Percentiles rank a stretch among this genome's conserved stretches.
These are phyloP conservation scores for Galagoides demidoff DNA, from an alignment of 2,797 vertebrate species.

Conservation along the genomic window DNA sequence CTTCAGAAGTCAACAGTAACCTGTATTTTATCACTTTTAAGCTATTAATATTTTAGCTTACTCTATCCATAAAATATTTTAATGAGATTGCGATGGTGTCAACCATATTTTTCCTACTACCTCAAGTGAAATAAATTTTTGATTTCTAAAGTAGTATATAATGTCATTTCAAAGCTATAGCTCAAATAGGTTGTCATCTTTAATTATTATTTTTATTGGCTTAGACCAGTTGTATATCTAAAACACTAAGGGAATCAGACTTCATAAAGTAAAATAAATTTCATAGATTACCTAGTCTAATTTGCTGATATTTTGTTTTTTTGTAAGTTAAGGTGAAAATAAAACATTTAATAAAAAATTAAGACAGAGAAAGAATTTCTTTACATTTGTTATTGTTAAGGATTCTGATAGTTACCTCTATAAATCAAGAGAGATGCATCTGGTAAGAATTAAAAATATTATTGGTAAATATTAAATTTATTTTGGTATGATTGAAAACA, in stretches of 20 bases:
- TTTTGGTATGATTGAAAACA: slow-evolving; percentile 61
- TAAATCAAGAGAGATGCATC: slow-evolving; percentile 20
- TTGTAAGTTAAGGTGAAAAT: slow-evolving; percentile 40
- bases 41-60: slow-evolving; percentile 4
- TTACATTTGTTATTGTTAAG: slow-evolving; percentile 35
- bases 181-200: not conserved
- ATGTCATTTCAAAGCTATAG: slow-evolving; percentile 22
- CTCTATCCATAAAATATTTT: slow-evolving; percentile 11
- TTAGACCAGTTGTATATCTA: slow-evolving; percentile 23
- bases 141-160: not conserved
- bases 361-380: slow-evolving; percentile 15
- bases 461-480: slow-evolving; percentile 45
- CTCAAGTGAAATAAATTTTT: slow-evolving; percentile 44
- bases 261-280: slow-evolving; percentile 42
- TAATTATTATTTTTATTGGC: slow-evolving; percentile 34
- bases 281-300: slow-evolving; percentile 11
- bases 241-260: slow-evolving; percentile 20
- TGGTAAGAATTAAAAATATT: slow-evolving; percentile 57
- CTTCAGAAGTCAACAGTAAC: not conserved
- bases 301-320: not conserved
- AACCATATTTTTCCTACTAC: not conserved
- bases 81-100: slow-evolving; percentile 7
- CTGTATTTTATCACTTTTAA: slow-evolving; percentile 33
- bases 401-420: slow-evolving; percentile 31
- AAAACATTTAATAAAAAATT: slow-evolving; percentile 55